phyloP scores from a whole-genome alignment of 2,797 vertebrate species.

The Siniperca obscura region DNA sequence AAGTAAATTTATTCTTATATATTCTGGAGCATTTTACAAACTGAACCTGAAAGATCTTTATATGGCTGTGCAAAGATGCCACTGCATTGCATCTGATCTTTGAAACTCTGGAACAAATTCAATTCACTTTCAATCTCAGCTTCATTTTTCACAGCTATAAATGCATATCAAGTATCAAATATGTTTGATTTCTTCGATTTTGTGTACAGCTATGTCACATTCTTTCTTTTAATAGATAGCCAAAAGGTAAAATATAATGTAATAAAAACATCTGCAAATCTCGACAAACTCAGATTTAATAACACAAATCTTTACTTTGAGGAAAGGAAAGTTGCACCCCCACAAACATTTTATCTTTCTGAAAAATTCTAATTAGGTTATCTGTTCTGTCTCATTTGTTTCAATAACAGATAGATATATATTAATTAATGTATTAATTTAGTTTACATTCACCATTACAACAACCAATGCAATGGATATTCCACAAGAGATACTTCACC shows the following conservation, averaged over 20 bases:
- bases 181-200: neutral
- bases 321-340: rapidly evolving
- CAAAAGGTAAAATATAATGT: neutral
- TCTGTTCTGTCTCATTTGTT: neutral
- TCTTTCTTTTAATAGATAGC: neutral
- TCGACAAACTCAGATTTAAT: neutral
- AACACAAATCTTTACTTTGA: neutral
- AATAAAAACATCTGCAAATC: neutral
- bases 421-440: neutral
- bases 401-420: neutral
- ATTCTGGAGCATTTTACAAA: neutral
- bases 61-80: conserved; percentile 1
- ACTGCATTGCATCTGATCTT: neutral
- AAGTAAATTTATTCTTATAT: neutral
- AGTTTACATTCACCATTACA: conserved; percentile 1
- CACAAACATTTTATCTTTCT: neutral
- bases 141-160: conserved; percentile 17
- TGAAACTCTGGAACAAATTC: conserved; percentile 23
- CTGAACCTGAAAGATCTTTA: neutral
- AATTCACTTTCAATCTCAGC: conserved; percentile 27
- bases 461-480: conserved; percentile 1
- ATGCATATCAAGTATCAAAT: neutral
- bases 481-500: neutral
- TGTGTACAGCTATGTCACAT: neutral
- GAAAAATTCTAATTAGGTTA: neutral